These are phyloP conservation scores for Colistium nudipinnis DNA, from an alignment of 2,113 vertebrate species.

Conservation along the genomic window DNA sequence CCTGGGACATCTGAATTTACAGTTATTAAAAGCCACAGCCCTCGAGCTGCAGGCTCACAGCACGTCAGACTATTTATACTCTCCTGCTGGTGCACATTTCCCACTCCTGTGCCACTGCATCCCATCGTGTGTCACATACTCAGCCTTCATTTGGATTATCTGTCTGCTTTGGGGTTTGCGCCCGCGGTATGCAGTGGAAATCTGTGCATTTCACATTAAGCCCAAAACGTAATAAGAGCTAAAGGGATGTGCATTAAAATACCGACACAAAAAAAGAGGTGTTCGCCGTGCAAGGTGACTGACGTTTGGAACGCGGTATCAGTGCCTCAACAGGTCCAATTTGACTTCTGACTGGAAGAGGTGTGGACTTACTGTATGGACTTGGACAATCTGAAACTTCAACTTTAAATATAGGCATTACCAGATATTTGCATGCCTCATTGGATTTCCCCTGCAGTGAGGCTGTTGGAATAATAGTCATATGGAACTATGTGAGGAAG, in stretches of 20 bases:
- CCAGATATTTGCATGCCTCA: conserved; percentile 1
- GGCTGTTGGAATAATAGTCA: conserved; percentile 32
- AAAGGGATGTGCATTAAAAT: conserved; percentile 50
- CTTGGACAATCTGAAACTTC: background rate
- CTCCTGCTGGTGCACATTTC: conserved; percentile 60
- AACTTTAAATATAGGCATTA: conserved; percentile 2
- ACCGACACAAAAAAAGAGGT: conserved; percentile 36
- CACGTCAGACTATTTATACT: conserved; percentile 75
- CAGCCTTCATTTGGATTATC: conserved; percentile 67
- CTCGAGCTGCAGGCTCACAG: conserved; percentile 61
- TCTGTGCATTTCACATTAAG: conserved; percentile 66
- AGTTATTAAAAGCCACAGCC: conserved; percentile 78
- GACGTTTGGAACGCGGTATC: conserved; percentile 40
- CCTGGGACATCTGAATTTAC: conserved; percentile 75
- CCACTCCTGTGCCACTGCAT: conserved; percentile 56
- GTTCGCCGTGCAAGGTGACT: conserved; percentile 44
- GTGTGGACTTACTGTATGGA: conserved; percentile 34
- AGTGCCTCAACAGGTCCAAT: conserved; percentile 16
- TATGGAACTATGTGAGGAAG: conserved; percentile 47
- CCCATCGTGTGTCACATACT: conserved; percentile 69
- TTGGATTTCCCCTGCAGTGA: conserved; percentile 9
- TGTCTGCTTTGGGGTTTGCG: conserved; percentile 67
- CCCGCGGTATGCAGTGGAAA: conserved; percentile 62
- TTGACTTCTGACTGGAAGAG: conserved; percentile 21
- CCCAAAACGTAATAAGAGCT: conserved; percentile 41